Evolutionary conservation across 2,888 invertebrate genomes (phyloP), one percentile per base, ranked within the genome.

Genomic region (Andrena hattorfiana): DNA sequence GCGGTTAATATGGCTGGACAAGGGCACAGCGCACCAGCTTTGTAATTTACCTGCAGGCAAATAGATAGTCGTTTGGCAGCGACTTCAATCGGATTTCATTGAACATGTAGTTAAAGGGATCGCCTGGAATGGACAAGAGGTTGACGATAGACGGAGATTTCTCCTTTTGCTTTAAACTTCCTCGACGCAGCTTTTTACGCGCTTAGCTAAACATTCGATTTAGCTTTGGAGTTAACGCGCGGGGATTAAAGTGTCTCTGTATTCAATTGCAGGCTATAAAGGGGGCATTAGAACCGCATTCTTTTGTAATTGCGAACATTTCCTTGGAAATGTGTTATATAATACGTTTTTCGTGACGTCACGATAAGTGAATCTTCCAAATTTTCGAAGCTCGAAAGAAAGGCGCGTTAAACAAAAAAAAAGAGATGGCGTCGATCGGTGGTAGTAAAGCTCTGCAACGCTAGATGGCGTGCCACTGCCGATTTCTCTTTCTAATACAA

Each of bases 61-160:
- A 63, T 51, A 35, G 35, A 23, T 49, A 64, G 72, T 70, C 71
- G 72, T 77, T 77, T 77, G 84, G 77, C 81, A 77, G 35, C 63
- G 85, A 84, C 84, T 80, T 76, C 77, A 81, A 74, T 85, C 85
- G 84, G 64, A 51, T 81, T 77, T 85, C 84, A 73, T 81, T 67
- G 81, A 77, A 84, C 81, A 62, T 73, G 56, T 69, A 81, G 69
- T 81, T 84, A 84, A 84, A 84, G 71, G 77, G 76, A 80, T 70
- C 67, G 72, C 73, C 81, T 81, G 82, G 60, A 64, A 68, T 42
- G 67, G 82, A 82, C 81, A 76, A 59, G 71, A 2, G 76, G 76
- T 67, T 68, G 64, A 75, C 67, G 71, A 63, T 56, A 76, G 59
- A 68, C 81, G 10, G 35, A 67, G 75, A 63, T 66, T 68, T 68